Evolutionary conservation across 2,113 vertebrate species (phyloP), one percentile per base, ranked within the genome.

Genomic region (Brachyistius frenatus): DNA sequence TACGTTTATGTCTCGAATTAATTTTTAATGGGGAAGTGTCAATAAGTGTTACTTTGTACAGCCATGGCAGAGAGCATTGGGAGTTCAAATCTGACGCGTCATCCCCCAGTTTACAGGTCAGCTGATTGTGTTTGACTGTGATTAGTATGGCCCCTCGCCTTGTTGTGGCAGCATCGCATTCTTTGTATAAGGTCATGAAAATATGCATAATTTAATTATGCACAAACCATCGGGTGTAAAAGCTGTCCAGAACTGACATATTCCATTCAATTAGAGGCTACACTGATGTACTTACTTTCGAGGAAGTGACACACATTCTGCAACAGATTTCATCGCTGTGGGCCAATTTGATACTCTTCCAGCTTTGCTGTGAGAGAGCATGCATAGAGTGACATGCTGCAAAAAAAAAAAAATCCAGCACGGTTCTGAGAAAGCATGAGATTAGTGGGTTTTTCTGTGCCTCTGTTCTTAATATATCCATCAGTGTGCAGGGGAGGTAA

Each of bases 141-240:
- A 92, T 92, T 88, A 92, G 87, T 50, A 58, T 7, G 61, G 73
- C 80, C 60, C 80, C 73, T 76, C 76, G 84, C 60, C 32, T 69
- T 72, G 74, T 78, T 76, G 75, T 86, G 85, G 73, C 84, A 85
- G 83, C 57, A 15, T 37, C 66, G 41, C 44, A 64, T 70, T 84
- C 78, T 78, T 73, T 76, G 54, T 36, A 82, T 80, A 75, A 91
- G 88, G 91, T 92, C 85, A 85, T 81, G 75, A 86, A 92, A 93
- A 91, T 91, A 91, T 85, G 78, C 80, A 78, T 76, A 92, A 93
- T 87, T 81, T 86, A 89, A 93, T 93, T 91, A 94, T 94, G 92
- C 92, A 88, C 23, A 91, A 89, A 76, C 76, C 50, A 73, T 80
- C 14, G 3, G 58, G 58, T 64, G 66, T 47, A 66, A 82, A 86